These are phyloP conservation scores for Silurus lanzhouensis DNA, from an alignment of 2,797 vertebrate genomes.

Conservation along the genomic window DNA sequence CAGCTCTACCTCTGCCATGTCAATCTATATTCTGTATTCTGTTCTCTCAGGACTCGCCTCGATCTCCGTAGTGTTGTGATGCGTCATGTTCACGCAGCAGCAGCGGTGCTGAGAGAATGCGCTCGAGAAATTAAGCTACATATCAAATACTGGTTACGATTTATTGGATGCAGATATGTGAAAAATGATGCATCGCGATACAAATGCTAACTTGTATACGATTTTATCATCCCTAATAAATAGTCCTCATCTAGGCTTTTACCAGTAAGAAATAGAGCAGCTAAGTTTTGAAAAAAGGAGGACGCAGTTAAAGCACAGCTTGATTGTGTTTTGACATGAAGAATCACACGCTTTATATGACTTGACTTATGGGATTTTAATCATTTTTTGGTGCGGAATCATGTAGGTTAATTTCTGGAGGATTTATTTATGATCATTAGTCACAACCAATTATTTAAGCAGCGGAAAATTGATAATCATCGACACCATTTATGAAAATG, in stretches of 20 bases:
- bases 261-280: not conserved
- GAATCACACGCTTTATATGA: not conserved
- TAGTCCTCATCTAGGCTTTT: not conserved
- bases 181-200: no score
- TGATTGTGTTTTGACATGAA: constrained; percentile 31
- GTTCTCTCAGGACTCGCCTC: no score
- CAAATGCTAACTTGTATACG: no score
- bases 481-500: not conserved
- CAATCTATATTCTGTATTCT: no score
- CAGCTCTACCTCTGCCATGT: no score
- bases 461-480: not conserved
- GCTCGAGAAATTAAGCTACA: no score
- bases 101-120: no score
- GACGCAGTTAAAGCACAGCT: constrained; percentile 24
- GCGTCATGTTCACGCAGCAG: no score
- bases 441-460: not conserved
- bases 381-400: not conserved
- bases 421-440: not conserved
- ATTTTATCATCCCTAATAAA: not conserved
- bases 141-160: no score
- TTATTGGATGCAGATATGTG: no score
- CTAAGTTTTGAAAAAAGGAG: constrained; percentile 26
- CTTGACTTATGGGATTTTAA: not conserved
- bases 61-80: no score
- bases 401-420: not conserved